A percentile compares a stretch with the other conserved stretches of the same genome.
Conservation (phyloP, 2,113 vertebrate genomes). For the Dryoscopus gambensis region DNA sequence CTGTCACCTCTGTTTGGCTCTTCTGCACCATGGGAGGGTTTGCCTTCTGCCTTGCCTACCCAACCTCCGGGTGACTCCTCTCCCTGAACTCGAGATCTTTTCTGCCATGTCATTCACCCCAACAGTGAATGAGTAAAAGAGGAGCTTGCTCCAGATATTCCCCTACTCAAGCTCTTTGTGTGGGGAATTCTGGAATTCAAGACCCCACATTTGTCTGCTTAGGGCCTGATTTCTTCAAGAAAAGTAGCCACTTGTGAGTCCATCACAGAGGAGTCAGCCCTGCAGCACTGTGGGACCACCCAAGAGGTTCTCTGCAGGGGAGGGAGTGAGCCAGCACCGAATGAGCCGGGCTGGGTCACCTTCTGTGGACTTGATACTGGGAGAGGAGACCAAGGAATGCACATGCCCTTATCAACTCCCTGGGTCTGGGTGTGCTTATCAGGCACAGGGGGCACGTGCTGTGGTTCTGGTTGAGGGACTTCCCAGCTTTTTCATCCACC, state of each 20-base stretch:
- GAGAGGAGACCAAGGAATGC: neutral
- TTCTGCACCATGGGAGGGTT: neutral
- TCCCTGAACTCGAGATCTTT: neutral
- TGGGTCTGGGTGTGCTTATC: neutral
- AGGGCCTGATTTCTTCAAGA: neutral
- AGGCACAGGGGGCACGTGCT: rapidly evolving
- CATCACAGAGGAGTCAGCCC: neutral
- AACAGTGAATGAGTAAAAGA: neutral
- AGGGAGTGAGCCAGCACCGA: rapidly evolving
- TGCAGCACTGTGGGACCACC: neutral
- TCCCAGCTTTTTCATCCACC: neutral
- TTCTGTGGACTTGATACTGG: neutral
- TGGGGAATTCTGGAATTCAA: neutral
- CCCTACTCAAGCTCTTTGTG: neutral
- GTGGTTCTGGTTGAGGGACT: neutral
- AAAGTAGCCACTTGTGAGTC: neutral
- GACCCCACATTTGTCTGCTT: neutral
- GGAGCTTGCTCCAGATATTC: neutral
- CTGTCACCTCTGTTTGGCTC: neutral
- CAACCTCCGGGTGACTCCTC: rapidly evolving
- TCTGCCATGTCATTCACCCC: rapidly evolving
- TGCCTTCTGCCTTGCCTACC: neutral
- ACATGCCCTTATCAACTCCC: neutral
- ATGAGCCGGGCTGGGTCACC: neutral
- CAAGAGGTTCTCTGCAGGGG: neutral